Percentiles rank a stretch among this genome's conserved stretches.
These are phyloP conservation scores for Enteromius treurensis DNA, from an alignment of 2,797 vertebrate genomes.

Conservation along the genomic window DNA sequence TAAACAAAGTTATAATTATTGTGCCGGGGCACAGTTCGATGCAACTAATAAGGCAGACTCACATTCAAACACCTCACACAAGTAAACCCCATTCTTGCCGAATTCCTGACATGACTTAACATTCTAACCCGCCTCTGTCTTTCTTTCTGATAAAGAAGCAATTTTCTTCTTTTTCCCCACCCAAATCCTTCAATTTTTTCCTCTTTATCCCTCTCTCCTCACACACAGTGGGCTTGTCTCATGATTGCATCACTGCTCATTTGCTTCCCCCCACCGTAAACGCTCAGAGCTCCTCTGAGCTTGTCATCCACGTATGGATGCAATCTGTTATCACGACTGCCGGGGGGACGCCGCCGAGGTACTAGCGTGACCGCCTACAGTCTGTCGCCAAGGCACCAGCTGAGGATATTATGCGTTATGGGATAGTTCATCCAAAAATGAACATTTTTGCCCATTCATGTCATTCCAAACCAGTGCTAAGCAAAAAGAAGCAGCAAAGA, in stretches of 20 bases:
- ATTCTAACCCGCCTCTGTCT: slow-evolving; percentile 5
- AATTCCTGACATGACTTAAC: slow-evolving; percentile 9
- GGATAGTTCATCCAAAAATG: not conserved
- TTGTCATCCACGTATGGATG: slow-evolving; percentile 28
- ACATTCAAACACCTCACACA: not conserved
- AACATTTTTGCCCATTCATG: not conserved
- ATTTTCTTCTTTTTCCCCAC: not conserved
- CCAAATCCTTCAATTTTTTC: not conserved
- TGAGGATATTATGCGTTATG: not conserved
- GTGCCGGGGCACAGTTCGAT: not conserved
- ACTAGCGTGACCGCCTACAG: not conserved
- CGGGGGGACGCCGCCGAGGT: not conserved
- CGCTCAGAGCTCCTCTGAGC: slow-evolving; percentile 12
- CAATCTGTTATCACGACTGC: slow-evolving; percentile 38
- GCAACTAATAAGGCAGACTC: slow-evolving; percentile 11
- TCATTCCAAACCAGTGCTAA: not conserved
- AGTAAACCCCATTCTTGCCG: not conserved
- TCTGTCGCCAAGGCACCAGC: not conserved
- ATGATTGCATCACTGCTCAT: slow-evolving; percentile 28
- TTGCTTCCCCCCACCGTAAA: slow-evolving; percentile 12
- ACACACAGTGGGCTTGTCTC: slow-evolving; percentile 37
- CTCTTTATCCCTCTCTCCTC: slow-evolving; percentile 18
- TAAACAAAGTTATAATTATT: slow-evolving; percentile 35
- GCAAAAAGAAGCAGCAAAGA: not conserved
- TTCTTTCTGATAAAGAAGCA: slow-evolving; percentile 25